Evolutionary conservation across 2,888 invertebrate genomes (phyloP), one percentile per base, ranked within the genome.

Genomic region (Ferrisia virgata): DNA sequence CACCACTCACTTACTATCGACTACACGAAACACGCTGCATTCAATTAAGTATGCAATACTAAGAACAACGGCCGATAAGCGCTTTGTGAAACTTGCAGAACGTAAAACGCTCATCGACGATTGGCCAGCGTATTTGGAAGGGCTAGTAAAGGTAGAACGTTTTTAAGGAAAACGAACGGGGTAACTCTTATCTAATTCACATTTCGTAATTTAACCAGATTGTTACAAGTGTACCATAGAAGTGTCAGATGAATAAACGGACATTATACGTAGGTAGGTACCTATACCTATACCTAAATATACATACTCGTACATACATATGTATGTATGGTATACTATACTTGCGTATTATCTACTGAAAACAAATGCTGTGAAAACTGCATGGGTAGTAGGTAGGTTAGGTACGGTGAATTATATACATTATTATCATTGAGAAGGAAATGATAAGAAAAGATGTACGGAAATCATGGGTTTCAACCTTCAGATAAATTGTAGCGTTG

Each of bases 1-100:
- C 58, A 18, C 47, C 47, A 47, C 47, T 28, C 58, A 64, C 58
- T 64, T 3, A 72, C 72, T n/a, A 18, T 72, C 72, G 72, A 72
- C 33, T 72, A 72, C 33, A 0, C 22, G n/a, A 33, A 25, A 72
- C 72, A 33, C 72, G 33, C 33, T 72, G 72, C 72, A 72, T 72
- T 72, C 33, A 33, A 72, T 72, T 72, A 72, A 31, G 28, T 72
- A 33, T 72, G 72, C 33, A 28, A 72, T 72, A 33, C n/a, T n/a
- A 72, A 33, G 72, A 33, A 72, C 72, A 72, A 72, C 72, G 72
- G 72, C 72, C 72, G 72, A 72, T 72, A 33, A 72, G 33, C 33
- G 72, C 28, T 72, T 72, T 28, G 72, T 72, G 72, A 33, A 72
- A 72, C 72, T 33, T 72, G 72, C 72, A 72, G 72, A 72, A 72